Conservation (phyloP, 2,113 vertebrate genomes). For the Chlorocebus sabaeus region DNA sequence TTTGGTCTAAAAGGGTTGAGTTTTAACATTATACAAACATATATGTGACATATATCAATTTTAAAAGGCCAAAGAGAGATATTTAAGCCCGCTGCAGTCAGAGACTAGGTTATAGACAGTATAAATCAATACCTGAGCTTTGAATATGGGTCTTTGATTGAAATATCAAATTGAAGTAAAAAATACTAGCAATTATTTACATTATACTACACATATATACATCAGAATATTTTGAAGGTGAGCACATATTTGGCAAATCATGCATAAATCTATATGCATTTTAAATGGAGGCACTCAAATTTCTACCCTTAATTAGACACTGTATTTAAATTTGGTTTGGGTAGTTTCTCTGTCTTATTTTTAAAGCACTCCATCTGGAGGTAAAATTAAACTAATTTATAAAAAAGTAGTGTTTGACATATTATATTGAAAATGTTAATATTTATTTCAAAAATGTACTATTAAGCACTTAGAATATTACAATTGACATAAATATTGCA, state of each 20-base stretch:
- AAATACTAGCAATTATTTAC: background rate
- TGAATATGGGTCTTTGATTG: background rate
- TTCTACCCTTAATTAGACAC: background rate
- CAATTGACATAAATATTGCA: background rate
- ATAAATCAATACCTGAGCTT: background rate
- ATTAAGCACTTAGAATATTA: background rate
- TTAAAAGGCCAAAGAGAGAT: background rate
- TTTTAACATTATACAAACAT: background rate
- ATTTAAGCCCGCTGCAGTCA: background rate
- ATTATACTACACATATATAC: background rate
- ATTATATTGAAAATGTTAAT: background rate
- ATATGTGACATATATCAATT: background rate
- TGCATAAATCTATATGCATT: background rate
- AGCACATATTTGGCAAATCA: background rate
- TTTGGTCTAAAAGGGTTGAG: background rate
- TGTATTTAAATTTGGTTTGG: background rate
- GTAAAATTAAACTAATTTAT: constrained; percentile 24
- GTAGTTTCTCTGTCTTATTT: background rate
- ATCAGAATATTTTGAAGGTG: background rate
- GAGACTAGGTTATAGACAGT: background rate
- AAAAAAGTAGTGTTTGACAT: background rate
- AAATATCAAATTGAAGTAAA: background rate
- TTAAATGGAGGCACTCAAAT: background rate
- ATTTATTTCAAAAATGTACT: background rate
- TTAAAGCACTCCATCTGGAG: background rate